phyloP scores from a whole-genome alignment of 2,888 invertebrate species.

The Plagiodera versicolora region DNA sequence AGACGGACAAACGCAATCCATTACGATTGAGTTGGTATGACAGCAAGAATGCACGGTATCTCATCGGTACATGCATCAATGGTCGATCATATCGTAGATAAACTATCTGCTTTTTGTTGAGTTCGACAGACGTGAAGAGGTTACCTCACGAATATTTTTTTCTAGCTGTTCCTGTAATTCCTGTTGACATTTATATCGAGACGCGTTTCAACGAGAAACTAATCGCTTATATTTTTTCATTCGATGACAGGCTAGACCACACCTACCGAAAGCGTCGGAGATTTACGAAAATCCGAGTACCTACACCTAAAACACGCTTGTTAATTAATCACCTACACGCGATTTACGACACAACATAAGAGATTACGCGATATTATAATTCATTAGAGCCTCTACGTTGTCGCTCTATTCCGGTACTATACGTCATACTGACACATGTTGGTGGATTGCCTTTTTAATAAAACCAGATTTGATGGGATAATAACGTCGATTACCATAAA shows the following conservation, averaged over 20 bases:
- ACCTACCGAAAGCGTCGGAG: not conserved
- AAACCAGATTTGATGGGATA: conserved; percentile 11
- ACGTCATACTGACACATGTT: conserved; percentile 1
- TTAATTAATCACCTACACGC: not conserved
- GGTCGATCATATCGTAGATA: too few species aligned
- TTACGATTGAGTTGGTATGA: not conserved
- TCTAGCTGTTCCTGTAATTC: too few species aligned
- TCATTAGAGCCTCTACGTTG: not conserved
- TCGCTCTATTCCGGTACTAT: not conserved
- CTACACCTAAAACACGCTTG: not conserved
- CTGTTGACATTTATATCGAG: too few species aligned
- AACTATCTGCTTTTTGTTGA: too few species aligned
- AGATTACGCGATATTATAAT: not conserved
- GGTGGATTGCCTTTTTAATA: conserved; percentile 14
- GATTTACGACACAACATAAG: not conserved
- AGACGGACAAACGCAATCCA: not conserved
- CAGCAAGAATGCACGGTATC: not conserved
- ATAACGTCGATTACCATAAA: conserved; percentile 19
- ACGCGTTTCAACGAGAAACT: too few species aligned
- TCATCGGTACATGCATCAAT: not conserved
- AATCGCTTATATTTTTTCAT: too few species aligned
- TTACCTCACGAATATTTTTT: too few species aligned
- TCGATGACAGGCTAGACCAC: not conserved
- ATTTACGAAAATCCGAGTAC: not conserved
- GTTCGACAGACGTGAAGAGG: too few species aligned